Evolutionary conservation across 2,888 invertebrate genomes (phyloP).

Genomic region (Leptopterna dolabrata): DNA sequence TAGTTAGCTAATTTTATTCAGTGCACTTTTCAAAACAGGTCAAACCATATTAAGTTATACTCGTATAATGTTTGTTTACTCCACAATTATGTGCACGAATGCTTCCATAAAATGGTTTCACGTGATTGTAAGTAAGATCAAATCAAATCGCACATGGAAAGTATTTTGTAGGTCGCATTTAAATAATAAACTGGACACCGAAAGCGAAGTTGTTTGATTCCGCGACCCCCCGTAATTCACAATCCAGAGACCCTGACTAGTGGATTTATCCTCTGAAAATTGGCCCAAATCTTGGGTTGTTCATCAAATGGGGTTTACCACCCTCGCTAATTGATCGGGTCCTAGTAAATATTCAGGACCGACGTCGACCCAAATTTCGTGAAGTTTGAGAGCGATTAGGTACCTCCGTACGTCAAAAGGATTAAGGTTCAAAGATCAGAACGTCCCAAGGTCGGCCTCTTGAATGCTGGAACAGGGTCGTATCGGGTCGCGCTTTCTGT

Average conservation of each 20-base stretch:
- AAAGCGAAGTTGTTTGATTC: not conserved
- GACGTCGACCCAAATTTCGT: constrained; percentile 9
- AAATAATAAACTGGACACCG: not conserved
- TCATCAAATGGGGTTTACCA: not conserved
- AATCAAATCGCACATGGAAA: no score
- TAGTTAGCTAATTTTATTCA: no score
- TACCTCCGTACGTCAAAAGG: not conserved
- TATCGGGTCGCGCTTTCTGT: constrained; percentile 12
- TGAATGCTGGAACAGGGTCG: not conserved
- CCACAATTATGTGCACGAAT: no score
- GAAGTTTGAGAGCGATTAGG: not conserved
- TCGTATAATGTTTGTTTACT: no score
- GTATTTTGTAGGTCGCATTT: not conserved
- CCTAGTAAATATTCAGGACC: constrained; percentile 8
- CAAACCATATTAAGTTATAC: no score
- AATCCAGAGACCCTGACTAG: not conserved
- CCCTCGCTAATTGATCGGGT: not conserved
- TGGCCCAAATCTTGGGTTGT: not conserved
- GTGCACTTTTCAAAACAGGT: no score
- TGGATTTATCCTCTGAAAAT: not conserved
- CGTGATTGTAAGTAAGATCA: no score
- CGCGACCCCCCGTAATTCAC: not conserved
- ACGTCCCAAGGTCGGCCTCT: constrained; percentile 4
- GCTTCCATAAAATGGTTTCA: no score
- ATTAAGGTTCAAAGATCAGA: constrained; percentile 24